Base-by-base conservation (phyloP, 2,797 vertebrate genomes). In the Luscinia megarhynchos region DNA sequence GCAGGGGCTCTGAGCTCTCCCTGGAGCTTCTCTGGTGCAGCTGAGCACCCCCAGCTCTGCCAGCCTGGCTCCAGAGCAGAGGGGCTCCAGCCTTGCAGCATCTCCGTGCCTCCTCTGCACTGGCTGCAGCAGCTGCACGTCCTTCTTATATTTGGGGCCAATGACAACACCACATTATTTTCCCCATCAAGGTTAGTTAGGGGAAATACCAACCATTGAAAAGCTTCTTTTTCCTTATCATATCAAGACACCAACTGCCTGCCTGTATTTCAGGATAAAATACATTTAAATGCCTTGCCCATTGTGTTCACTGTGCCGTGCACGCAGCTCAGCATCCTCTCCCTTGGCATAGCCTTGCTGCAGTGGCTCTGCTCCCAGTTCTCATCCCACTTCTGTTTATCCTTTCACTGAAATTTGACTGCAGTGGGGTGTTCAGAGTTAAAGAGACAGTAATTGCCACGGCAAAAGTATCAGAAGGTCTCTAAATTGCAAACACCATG, bases 1-100 rank as follows among this genome's bases (percentile, higher is more conserved):
- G 1, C 21, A 86, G 73, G 48, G 64, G 55, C 64, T 78, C 34
- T 4, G 1, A 63, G 64, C 3, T 70, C 9, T 70, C 34, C 74
- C 84, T 87, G 75, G 43, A 79, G 15, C 55, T 72, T 72, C 36
- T 79, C 36, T 43, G 19, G 32, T 51, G 36, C 84, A 87, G 75
- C 0, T 3, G 45, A 87, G 0, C 32, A 36, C 1, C 51, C 45
- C 16, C n/a, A 87, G 75, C 38, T 58, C 2, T 59, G 4, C 46
- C 68, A 74, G 77, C 34, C 77, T 75, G 55, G 12, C 69, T 75
- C 8, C 62, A 81, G 54, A 68, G 77, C 77, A 82, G 22, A 89
- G 78, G 48, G 55, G 48, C 50, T 76, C 41, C 70, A 55, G 63
- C 30, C n/a, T n/a, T n/a, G n/a, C n/a, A n/a, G n/a, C n/a, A n/a